Evolutionary conservation across 2,113 vertebrate species (phyloP).

Genomic region (Fulica atra): DNA sequence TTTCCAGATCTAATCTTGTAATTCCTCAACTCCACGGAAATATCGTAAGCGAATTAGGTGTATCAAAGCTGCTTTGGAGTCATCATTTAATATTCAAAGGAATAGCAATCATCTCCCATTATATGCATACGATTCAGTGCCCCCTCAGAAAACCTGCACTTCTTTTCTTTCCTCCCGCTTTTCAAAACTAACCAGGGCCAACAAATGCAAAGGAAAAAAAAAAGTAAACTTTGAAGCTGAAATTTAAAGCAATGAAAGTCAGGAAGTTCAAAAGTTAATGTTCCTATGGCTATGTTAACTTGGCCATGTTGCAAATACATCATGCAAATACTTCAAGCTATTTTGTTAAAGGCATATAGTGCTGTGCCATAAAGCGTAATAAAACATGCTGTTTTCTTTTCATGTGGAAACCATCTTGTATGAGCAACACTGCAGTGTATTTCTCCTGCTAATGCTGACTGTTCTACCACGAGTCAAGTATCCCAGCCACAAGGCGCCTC

Average conservation of each 20-base stretch:
- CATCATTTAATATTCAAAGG: not conserved
- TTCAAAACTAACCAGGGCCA: conserved; percentile 51
- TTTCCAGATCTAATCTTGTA: not conserved
- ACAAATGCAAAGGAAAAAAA: conserved; percentile 45
- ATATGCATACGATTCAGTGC: not conserved
- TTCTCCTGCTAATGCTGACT: not conserved
- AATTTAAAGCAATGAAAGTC: conserved; percentile 59
- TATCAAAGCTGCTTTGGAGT: not conserved
- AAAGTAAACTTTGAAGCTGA: conserved; percentile 59
- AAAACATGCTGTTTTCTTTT: conserved; percentile 37
- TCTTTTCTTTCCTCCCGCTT: conserved; percentile 34
- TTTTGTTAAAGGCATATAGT: conserved; percentile 47
- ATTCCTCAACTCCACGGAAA: not conserved
- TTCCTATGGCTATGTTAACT: conserved; percentile 56
- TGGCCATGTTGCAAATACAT: conserved; percentile 62
- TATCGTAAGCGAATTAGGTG: not conserved
- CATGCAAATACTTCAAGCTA: conserved; percentile 46
- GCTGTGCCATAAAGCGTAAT: conserved; percentile 17
- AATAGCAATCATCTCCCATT: not conserved
- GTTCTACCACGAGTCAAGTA: not conserved
- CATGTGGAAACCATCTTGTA: conserved; percentile 1
- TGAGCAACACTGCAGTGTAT: not conserved
- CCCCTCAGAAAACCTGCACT: conserved; percentile 6
- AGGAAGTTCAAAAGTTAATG: conserved; percentile 72
- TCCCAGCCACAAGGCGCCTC: not conserved